A percentile compares a stretch with the other conserved stretches of the same genome.
Evolutionary conservation across 2,797 vertebrate genomes (phyloP).

Genomic region (Scyliorhinus canicula): DNA sequence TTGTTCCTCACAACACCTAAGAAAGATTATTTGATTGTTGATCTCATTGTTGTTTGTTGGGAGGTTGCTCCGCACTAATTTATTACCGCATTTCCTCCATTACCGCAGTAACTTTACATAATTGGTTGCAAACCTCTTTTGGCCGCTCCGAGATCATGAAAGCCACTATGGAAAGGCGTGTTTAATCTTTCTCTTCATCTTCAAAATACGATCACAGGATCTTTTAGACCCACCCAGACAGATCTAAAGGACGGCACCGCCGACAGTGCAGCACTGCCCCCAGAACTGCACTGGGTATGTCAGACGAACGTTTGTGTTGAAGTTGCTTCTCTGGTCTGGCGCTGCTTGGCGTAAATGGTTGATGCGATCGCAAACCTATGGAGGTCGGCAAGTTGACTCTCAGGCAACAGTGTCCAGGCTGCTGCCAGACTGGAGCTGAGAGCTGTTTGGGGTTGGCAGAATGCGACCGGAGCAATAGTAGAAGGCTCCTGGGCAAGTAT

Average conservation of each 20-base stretch:
- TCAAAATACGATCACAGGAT: not conserved
- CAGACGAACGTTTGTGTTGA: not conserved
- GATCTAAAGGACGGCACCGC: not conserved
- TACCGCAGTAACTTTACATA: not conserved
- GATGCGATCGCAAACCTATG: not conserved
- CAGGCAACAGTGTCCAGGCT: constrained; percentile 34
- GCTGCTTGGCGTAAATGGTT: not conserved
- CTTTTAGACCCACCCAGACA: not conserved
- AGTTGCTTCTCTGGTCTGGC: not conserved
- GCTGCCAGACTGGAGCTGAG: constrained; percentile 46
- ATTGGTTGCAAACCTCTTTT: not conserved
- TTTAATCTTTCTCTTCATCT: not conserved
- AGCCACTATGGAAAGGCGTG: not conserved
- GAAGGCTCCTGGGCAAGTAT: constrained; percentile 40
- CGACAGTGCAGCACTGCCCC: not conserved
- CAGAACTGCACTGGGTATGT: not conserved
- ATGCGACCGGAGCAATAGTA: constrained; percentile 44
- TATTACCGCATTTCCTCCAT: not conserved
- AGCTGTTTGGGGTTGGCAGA: constrained; percentile 46
- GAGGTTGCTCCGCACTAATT: too few species aligned
- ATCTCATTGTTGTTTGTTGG: not conserved
- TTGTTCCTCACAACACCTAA: not conserved
- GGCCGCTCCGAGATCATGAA: not conserved
- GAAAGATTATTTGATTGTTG: not conserved
- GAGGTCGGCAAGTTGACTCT: not conserved